Conservation (phyloP, 2,113 vertebrate species). For the Rhinogobius similis region DNA sequence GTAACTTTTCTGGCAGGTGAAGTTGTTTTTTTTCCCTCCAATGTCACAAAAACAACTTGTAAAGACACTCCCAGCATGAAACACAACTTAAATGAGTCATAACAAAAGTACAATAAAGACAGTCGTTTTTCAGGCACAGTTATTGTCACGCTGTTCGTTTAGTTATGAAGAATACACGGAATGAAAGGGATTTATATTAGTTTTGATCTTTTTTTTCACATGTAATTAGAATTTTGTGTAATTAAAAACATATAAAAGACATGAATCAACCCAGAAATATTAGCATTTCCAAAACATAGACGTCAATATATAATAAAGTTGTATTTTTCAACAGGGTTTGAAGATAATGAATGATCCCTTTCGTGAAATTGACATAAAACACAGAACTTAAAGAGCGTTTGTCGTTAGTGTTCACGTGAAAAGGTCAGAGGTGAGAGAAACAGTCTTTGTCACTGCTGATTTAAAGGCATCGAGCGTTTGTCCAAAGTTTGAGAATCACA, state of each 20-base stretch:
- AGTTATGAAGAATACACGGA: background rate
- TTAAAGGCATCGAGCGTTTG: slow-evolving; percentile 1
- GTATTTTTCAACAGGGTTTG: background rate
- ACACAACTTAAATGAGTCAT: background rate
- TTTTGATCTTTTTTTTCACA: background rate
- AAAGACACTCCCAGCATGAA: slow-evolving; percentile 5
- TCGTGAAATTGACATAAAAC: background rate
- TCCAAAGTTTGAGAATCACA: background rate
- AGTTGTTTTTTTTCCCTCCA: too few relatives aligned
- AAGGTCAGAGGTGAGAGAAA: background rate
- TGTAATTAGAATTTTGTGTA: too few relatives aligned
- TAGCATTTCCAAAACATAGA: too few relatives aligned
- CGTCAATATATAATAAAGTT: background rate
- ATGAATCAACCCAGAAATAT: too few relatives aligned
- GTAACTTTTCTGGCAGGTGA: too few relatives aligned
- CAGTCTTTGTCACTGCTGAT: slow-evolving; percentile 19
- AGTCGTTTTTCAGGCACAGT: background rate
- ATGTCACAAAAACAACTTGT: background rate
- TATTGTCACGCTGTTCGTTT: background rate
- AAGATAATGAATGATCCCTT: background rate
- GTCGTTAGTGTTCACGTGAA: background rate
- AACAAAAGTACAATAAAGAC: background rate
- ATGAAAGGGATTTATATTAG: background rate
- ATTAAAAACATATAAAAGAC: too few relatives aligned
- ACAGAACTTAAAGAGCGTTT: background rate